Percentiles rank a stretch among this genome's conserved stretches.
Conservation (phyloP, 37 sponge, comb jelly and placozoan species). For the Halichondria panicea region DNA sequence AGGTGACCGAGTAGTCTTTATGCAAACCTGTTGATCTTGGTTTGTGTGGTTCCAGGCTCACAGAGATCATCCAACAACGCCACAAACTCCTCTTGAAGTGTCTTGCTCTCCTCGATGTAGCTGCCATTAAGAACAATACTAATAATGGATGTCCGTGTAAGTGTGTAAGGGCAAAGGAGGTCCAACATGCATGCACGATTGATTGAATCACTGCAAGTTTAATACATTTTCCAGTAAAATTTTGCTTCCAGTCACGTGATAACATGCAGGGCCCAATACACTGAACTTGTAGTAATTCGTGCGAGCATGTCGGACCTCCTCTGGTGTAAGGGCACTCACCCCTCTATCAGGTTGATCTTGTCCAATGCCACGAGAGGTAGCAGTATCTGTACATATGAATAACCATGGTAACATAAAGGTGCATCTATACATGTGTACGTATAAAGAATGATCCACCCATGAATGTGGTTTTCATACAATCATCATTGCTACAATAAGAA, state of each 20-base stretch:
- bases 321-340: slow-evolving; percentile 12
- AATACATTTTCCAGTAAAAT: no score
- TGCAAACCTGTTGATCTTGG: neutral
- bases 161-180: neutral
- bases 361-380: slow-evolving; percentile 67
- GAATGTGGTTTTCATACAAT: neutral
- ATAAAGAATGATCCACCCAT: no score
- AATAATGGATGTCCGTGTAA: neutral
- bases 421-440: no score
- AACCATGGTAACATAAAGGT: no score
- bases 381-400: slow-evolving; percentile 40
- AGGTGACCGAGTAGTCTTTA: no score
- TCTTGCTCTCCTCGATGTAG: slow-evolving; percentile 28
- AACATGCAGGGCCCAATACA: no score
- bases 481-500: neutral
- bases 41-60: slow-evolving; percentile 8
- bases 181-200: neutral
- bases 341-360: slow-evolving; percentile 72
- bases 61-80: slow-evolving; percentile 40
- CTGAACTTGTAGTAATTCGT: no score
- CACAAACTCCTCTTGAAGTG: slow-evolving; percentile 49
- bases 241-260: no score
- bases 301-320: no score
- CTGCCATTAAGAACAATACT: neutral
- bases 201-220: no score